phyloP scores from a whole-genome alignment of 2,797 vertebrate genomes.

The Melanotaenia maccullochi region DNA sequence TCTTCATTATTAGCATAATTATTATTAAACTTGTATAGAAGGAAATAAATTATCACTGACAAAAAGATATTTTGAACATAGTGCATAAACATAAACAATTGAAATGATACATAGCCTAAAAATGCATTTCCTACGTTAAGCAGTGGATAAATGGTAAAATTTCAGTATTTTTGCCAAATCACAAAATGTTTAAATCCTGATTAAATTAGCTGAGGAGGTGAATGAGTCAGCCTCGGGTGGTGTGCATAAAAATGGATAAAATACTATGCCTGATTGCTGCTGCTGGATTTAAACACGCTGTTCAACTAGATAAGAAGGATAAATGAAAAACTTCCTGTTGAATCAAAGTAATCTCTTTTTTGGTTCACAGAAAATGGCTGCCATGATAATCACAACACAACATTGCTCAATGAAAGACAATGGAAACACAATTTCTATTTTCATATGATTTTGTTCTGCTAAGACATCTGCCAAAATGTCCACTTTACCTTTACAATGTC shows the following conservation, averaged over 20 bases:
- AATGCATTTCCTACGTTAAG: background rate
- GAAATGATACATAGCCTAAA: background rate
- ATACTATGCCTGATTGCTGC: conserved; percentile 26
- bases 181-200: conserved; percentile 19
- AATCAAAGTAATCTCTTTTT: conserved; percentile 60
- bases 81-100: background rate
- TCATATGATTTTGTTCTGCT: background rate
- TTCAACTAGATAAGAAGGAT: conserved; percentile 47
- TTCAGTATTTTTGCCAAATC: conserved; percentile 12
- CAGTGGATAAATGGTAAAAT: conserved; percentile 5
- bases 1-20: background rate
- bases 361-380: conserved; percentile 58
- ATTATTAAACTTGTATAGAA: background rate
- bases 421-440: background rate
- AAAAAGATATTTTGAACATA: background rate
- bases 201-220: conserved; percentile 45
- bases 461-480: background rate
- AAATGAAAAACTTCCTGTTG: conserved; percentile 53
- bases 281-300: conserved; percentile 55
- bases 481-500: background rate
- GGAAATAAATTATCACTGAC: background rate
- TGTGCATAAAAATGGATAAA: conserved; percentile 52
- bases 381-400: conserved; percentile 43
- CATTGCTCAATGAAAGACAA: background rate
- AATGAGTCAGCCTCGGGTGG: conserved; percentile 41